Conservation (phyloP, 37 sponge, comb jelly and placozoan species). For the Halichondria panicea region DNA sequence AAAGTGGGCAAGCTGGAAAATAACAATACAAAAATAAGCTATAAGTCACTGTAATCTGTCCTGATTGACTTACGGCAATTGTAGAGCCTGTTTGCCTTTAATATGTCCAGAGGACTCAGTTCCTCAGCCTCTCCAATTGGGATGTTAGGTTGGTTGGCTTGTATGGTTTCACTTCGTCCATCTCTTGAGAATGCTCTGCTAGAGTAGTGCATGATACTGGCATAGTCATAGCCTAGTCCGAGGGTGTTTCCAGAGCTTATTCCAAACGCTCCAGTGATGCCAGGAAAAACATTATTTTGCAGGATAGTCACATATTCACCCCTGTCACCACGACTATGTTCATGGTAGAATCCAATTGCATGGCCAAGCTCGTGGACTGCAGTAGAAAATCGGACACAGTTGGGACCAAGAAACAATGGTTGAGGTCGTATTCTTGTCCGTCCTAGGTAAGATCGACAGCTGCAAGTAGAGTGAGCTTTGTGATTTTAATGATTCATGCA, state of each 20-base stretch:
- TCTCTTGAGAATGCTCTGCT: slow-evolving; percentile 20
- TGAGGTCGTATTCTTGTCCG: slow-evolving; percentile 15
- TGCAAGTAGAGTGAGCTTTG: slow-evolving; percentile 20
- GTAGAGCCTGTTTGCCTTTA: slow-evolving; percentile 64
- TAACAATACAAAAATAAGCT: too few relatives aligned
- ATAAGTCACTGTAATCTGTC: not conserved
- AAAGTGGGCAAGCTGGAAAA: too few relatives aligned
- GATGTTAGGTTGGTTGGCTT: slow-evolving; percentile 27
- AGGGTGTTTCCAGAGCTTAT: slow-evolving; percentile 27
- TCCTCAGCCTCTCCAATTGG: slow-evolving; percentile 53
- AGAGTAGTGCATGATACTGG: slow-evolving; percentile 83
- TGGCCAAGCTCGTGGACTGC: slow-evolving; percentile 74
- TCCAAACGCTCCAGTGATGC: slow-evolving; percentile 7
- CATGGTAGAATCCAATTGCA: slow-evolving; percentile 72
- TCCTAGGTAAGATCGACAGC: slow-evolving; percentile 56
- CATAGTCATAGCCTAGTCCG: slow-evolving; percentile 73
- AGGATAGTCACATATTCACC: slow-evolving; percentile 41
- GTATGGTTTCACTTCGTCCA: slow-evolving; percentile 11
- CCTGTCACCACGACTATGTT: slow-evolving; percentile 63
- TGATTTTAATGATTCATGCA: too few relatives aligned
- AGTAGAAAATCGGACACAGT: slow-evolving; percentile 24
- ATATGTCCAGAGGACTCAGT: slow-evolving; percentile 66
- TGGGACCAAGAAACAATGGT: slow-evolving; percentile 1
- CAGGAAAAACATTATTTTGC: slow-evolving; percentile 12
- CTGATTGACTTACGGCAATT: slow-evolving; percentile 57